phyloP scores from a whole-genome alignment of 2,888 invertebrate species.

The Eupithecia tripunctaria region DNA sequence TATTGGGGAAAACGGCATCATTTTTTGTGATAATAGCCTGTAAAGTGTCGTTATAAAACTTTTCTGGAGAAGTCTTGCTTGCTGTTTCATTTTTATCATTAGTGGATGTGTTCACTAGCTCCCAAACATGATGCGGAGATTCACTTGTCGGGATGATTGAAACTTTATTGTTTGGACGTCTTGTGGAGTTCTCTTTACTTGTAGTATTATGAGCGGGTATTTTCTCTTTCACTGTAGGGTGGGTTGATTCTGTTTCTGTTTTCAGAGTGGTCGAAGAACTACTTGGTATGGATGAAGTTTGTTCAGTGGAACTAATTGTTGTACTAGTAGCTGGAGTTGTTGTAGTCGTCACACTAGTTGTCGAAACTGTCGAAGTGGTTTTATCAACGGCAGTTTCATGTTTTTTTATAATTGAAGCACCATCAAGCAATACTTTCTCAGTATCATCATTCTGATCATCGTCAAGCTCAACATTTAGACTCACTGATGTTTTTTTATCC shows the following conservation, averaged over 20 bases:
- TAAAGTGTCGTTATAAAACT: slow-evolving; percentile 86
- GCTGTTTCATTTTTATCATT: slow-evolving; percentile 68
- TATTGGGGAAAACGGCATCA: slow-evolving; percentile 73
- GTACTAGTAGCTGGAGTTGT: slow-evolving; percentile 41
- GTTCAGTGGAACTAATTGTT: slow-evolving; percentile 13
- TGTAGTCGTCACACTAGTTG: slow-evolving; percentile 46
- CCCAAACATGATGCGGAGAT: slow-evolving; percentile 81
- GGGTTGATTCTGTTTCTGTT: slow-evolving; percentile 44
- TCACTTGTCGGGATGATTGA: slow-evolving; percentile 76
- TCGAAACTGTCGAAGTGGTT: slow-evolving; percentile 41
- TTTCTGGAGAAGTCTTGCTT: slow-evolving; percentile 76
- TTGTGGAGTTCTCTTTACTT: slow-evolving; percentile 68
- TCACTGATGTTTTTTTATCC: slow-evolving; percentile 76
- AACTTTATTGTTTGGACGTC: slow-evolving; percentile 77
- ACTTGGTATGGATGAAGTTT: slow-evolving; percentile 43
- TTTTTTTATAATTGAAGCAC: slow-evolving; percentile 78
- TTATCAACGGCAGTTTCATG: slow-evolving; percentile 54
- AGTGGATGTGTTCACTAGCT: slow-evolving; percentile 83
- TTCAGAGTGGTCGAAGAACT: slow-evolving; percentile 38
- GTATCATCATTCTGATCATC: slow-evolving; percentile 70
- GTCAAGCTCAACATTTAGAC: slow-evolving; percentile 72
- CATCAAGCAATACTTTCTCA: slow-evolving; percentile 73
- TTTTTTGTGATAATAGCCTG: slow-evolving; percentile 87
- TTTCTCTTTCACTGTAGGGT: slow-evolving; percentile 38
- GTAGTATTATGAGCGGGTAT: slow-evolving; percentile 21